Evolutionary conservation across 92 coral and sea anemone species (phyloP), one percentile per base, ranked within the genome.

Genomic region (Plumapathes pennacea): DNA sequence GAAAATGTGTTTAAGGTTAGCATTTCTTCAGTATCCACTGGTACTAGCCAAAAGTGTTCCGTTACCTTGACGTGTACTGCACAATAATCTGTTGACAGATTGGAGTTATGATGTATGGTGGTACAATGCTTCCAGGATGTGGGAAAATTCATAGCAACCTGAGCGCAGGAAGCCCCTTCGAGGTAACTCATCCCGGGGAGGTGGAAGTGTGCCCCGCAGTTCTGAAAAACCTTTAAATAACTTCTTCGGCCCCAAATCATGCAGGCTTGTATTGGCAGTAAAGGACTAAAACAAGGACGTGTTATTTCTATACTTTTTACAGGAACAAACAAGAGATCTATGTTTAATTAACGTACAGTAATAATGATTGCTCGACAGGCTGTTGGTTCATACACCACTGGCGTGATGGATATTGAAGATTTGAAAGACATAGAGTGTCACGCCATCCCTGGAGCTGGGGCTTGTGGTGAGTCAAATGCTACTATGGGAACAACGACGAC

Each of bases 81-180:
- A n/a, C n/a, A n/a, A n/a, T n/a, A n/a, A 0, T 50, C 38, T 12
- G 4, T 55, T 46, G 27, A 14, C 62, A 87, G 95, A 50, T 71
- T 36, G 95, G 86, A 4, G 76, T 87, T 12, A 86, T 83, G 24
- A 49, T 87, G 15, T 87, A 87, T 38, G 95, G 95, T 25, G 95
- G 95, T 9, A 85, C 95, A 13, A 87, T 87, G 69, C 86, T 78
- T 14, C 95, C 95, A 14, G 95, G 95, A 6, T 87, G 95, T 46
- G 85, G 95, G 25, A 82, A 83, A 60, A 71, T 64, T 20, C 77
- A 65, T 47, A 56, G 46, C 24, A 57, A 79, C 42, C 56, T 87
- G 18, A 85, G 88, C 63, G 95, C 85, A 24, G 85, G 89, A 13
- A 87, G 95, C 41, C 89, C 88, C 14, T 83, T 87, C 69, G 95